Conservation (phyloP, 2,888 invertebrate genomes). For the Epinotia ramella region DNA sequence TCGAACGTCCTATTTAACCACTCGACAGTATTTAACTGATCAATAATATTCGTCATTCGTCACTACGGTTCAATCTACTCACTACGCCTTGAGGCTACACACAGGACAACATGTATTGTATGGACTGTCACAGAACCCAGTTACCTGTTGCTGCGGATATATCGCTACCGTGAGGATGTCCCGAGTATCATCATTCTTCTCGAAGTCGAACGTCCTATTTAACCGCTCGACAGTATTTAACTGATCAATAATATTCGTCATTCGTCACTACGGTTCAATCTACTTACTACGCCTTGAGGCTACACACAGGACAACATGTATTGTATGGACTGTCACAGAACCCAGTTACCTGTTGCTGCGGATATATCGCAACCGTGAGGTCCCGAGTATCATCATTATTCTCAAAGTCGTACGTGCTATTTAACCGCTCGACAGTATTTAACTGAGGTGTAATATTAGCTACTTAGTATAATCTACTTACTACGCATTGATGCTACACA, state of each 20-base stretch:
- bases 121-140: constrained; percentile 63
- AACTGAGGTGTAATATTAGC: background rate
- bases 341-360: constrained; percentile 90
- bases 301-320: constrained; percentile 1
- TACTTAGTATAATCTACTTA: background rate
- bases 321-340: constrained; percentile 55
- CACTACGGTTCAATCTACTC: background rate
- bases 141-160: constrained; percentile 93
- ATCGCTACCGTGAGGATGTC: constrained; percentile 95
- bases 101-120: background rate
- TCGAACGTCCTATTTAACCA: background rate
- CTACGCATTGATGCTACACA: background rate
- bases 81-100: background rate
- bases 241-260: too few species aligned
- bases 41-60: too few species aligned
- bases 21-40: too few species aligned
- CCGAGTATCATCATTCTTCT: constrained; percentile 90
- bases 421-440: background rate
- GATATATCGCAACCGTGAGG: constrained; percentile 96
- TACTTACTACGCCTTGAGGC: background rate
- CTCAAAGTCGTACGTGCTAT: constrained; percentile 70
- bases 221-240: too few species aligned
- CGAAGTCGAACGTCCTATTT: constrained; percentile 58
- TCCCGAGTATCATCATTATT: constrained; percentile 89
- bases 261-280: too few species aligned